Evolutionary conservation across 2,113 vertebrate species (phyloP), one percentile per base, ranked within the genome.

Genomic region (Vidua chalybeata): DNA sequence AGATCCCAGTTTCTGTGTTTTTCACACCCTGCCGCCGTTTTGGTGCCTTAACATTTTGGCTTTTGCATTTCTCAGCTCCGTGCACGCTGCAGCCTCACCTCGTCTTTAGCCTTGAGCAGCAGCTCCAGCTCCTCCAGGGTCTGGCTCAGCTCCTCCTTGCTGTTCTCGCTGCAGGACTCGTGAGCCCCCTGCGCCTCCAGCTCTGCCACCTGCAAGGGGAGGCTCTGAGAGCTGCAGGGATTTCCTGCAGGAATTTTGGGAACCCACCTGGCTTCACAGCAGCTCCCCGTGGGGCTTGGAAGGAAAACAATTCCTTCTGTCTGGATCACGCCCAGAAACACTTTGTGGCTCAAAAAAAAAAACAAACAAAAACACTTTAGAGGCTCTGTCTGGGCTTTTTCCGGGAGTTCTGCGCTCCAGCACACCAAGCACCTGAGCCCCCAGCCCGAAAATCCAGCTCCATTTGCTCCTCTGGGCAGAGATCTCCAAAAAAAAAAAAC

Each of bases 81-180:
- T 39, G 39, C 39, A 10, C 10, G 39, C 10, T 11, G 39, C 39
- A 39, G 39, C 31, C 9, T 93, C 76, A 99, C 99, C 99, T 99
- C 99, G 4, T 99, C 99, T 75, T 99, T 99, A 41, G 98, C 98
- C 96, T 99, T 99, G 88, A 99, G 97, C 67, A 99, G 97, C 2
- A 98, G 97, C 80, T 99, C 99, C 96, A 99, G 97, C 88, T 99
- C 99, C 93, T 99, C 99, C 96, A 99, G 95, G 3, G 97, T 98
- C 35, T 98, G 98, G 48, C 98, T 97, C 33, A 99, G 96, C 67
- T 98, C 99, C 24, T 99, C 98, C 92, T 99, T 99, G 95, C 97
- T 97, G n/a, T 97, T 93, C 17, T 98, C 98, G 0, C 97, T 97
- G 71, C 98, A 95, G 13, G 98, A 96, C 3, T 98, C 97, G 0